A percentile compares a stretch with the other conserved stretches of the same genome.
Evolutionary conservation across 1,140 invertebrate species (phyloP).

Genomic region (Drosophila mayri): DNA sequence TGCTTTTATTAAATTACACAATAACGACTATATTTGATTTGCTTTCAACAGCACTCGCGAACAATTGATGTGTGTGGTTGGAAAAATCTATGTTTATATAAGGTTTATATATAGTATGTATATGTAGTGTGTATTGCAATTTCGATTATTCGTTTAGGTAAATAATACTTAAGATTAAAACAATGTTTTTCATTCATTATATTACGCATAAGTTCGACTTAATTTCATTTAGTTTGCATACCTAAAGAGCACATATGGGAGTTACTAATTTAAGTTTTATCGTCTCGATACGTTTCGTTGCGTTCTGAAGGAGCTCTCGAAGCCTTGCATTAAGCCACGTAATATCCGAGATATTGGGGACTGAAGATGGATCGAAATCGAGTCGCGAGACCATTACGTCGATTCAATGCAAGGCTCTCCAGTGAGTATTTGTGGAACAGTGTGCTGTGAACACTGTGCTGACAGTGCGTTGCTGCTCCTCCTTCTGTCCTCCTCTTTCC

Average conservation of each 20-base stretch:
- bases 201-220: conserved; percentile 79
- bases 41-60: conserved; percentile 74
- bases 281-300: conserved; percentile 14
- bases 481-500: neutral
- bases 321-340: conserved; percentile 82
- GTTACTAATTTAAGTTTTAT: conserved; percentile 52
- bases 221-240: conserved; percentile 78
- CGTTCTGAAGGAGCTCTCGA: conserved; percentile 38
- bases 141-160: conserved; percentile 61
- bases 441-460: conserved; percentile 56
- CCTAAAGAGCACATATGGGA: conserved; percentile 75
- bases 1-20: conserved; percentile 76
- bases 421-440: conserved; percentile 38
- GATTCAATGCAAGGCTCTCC: conserved; percentile 81
- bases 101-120: conserved; percentile 22
- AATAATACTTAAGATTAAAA: conserved; percentile 82
- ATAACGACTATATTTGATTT: conserved; percentile 83
- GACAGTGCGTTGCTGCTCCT: conserved; percentile 65
- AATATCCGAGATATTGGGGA: conserved; percentile 54
- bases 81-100: conserved; percentile 44
- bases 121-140: conserved; percentile 61
- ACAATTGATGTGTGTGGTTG: conserved; percentile 39
- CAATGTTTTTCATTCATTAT: conserved; percentile 64
- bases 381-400: conserved; percentile 62
- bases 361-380: conserved; percentile 26